These are phyloP conservation scores for Hemaris fuciformis DNA, from an alignment of 2,888 invertebrate genomes.

Conservation along the genomic window DNA sequence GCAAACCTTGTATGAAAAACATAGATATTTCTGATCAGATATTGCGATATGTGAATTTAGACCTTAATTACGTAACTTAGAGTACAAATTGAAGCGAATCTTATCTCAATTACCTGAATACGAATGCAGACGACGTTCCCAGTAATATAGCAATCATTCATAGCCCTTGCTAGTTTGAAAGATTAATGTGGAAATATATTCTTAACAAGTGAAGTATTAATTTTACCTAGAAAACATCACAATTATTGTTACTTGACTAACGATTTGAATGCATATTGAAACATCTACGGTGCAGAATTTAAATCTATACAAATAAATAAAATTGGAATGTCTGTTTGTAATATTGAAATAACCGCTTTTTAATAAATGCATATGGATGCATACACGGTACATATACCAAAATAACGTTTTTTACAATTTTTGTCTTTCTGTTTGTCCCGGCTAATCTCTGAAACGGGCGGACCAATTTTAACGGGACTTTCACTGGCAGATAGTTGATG, in stretches of 20 bases:
- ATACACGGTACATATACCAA: too few relatives aligned
- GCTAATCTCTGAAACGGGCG: too few relatives aligned
- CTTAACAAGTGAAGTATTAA: conserved; percentile 38
- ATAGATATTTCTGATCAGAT: conserved; percentile 19
- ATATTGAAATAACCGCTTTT: too few relatives aligned
- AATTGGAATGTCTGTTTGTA: too few relatives aligned
- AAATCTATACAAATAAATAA: too few relatives aligned
- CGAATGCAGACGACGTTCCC: conserved; percentile 26
- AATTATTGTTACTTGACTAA: conserved; percentile 1
- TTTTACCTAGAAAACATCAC: conserved; percentile 22
- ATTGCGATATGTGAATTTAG: background rate
- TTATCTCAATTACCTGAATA: conserved; percentile 10
- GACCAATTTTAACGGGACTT: too few relatives aligned
- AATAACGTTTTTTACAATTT: too few relatives aligned
- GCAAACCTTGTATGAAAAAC: conserved; percentile 14
- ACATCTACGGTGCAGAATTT: background rate
- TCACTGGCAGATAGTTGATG: too few relatives aligned
- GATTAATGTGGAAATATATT: conserved; percentile 42
- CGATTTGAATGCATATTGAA: background rate
- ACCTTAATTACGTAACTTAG: background rate
- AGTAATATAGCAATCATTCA: conserved; percentile 45
- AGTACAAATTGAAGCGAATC: background rate
- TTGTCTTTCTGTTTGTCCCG: too few relatives aligned
- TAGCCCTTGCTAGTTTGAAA: conserved; percentile 38
- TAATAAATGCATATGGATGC: too few relatives aligned